Percentiles rank a stretch among this genome's conserved stretches.
These are phyloP conservation scores for Pseudolycoriella hygida DNA, from an alignment of 2,888 invertebrate genomes.

Conservation along the genomic window DNA sequence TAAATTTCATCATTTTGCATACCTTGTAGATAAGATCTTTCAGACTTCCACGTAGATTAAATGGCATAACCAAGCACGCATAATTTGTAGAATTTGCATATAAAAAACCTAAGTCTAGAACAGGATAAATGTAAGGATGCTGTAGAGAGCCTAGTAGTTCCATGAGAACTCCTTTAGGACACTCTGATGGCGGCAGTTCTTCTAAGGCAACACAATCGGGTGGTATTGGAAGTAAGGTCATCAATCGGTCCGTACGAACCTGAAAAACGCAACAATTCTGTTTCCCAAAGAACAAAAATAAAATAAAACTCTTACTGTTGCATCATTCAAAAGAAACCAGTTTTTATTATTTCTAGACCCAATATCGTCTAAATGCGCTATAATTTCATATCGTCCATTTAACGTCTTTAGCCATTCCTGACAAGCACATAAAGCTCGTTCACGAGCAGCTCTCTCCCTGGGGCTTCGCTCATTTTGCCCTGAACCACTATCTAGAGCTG, in stretches of 20 bases:
- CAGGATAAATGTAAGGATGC: constrained; percentile 85
- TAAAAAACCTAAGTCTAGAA: constrained; percentile 68
- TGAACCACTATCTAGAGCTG: constrained; percentile 43
- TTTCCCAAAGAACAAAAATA: not conserved
- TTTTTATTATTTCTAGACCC: constrained; percentile 74
- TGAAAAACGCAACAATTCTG: constrained; percentile 8
- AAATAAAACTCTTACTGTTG: constrained; percentile 34
- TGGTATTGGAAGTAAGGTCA: constrained; percentile 28
- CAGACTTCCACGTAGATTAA: constrained; percentile 68
- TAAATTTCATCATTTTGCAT: constrained; percentile 15
- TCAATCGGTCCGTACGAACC: constrained; percentile 29
- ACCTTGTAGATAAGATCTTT: constrained; percentile 83
- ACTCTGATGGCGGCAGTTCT: constrained; percentile 38
- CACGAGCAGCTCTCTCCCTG: constrained; percentile 43
- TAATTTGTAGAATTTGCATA: constrained; percentile 34
- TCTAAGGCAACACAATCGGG: constrained; percentile 29
- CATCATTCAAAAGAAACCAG: constrained; percentile 81
- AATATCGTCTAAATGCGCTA: constrained; percentile 62
- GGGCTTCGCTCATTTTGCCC: constrained; percentile 40
- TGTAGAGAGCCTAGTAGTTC: constrained; percentile 72
- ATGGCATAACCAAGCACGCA: constrained; percentile 63
- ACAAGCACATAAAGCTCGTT: constrained; percentile 47
- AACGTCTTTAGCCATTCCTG: constrained; percentile 34
- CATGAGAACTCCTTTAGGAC: constrained; percentile 48
- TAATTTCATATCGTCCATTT: constrained; percentile 55